A percentile compares a stretch with the other conserved stretches of the same genome.
These are phyloP conservation scores for Eira barbara DNA, from an alignment of 2,113 vertebrate species.

Conservation along the genomic window DNA sequence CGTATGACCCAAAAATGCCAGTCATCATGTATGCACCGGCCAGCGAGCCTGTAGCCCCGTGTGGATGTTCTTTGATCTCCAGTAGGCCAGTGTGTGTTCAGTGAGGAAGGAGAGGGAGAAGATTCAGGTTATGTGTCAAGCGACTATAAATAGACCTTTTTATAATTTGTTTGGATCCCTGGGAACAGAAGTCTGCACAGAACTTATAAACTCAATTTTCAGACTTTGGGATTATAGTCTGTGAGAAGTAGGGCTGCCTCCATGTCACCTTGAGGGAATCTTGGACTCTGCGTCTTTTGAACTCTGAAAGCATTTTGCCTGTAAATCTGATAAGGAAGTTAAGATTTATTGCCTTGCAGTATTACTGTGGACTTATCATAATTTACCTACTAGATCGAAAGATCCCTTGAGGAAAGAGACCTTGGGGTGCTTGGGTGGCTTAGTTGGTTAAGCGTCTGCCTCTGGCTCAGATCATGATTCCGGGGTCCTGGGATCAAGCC, in stretches of 20 bases:
- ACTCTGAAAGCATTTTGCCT: neutral
- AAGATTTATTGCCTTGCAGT: neutral
- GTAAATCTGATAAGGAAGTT: neutral
- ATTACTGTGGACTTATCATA: neutral
- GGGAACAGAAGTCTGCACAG: neutral
- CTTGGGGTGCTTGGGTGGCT: neutral
- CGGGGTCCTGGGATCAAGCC: neutral
- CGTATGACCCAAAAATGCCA: neutral
- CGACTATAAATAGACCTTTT: neutral
- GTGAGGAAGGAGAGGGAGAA: neutral
- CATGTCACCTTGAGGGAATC: neutral
- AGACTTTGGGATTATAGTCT: neutral
- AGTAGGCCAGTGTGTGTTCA: neutral
- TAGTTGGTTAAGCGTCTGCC: neutral
- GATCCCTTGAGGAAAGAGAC: neutral
- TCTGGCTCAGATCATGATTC: neutral
- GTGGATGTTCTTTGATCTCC: neutral
- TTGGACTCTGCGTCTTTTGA: neutral
- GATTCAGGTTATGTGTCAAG: accelerated
- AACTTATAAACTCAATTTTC: accelerated
- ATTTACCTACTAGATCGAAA: neutral
- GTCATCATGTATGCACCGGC: accelerated
- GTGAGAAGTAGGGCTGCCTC: neutral
- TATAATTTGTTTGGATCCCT: neutral
- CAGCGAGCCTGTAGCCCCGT: accelerated